Base-by-base conservation (phyloP, 92 coral and sea anemone genomes). In the Pocillopora meandrina region DNA sequence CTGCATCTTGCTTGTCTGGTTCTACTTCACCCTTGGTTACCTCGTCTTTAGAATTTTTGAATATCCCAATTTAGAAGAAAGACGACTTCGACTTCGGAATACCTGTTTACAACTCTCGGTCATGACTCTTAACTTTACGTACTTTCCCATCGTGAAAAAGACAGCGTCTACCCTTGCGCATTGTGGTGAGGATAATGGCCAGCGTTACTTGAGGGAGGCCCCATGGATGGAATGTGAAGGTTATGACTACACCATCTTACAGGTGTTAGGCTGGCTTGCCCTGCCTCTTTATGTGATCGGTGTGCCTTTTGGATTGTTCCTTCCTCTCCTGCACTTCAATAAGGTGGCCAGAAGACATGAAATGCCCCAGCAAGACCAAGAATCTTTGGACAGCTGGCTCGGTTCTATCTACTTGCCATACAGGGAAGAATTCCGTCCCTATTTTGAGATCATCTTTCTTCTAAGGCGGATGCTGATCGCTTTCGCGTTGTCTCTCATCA, bases 161-260 rank as follows among this genome's bases (percentile, higher is more conserved):
- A 88, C 95, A 14, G 79, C 92, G 57, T 58, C 90, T 65, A 89
- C 90, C 62, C 49, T 95, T 62, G 90, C 84, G 31, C 93, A 85
- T 1, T 95, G 98, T 26, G 83, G 52, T 55, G 61, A 80, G 21
- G 95, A 91, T 21, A 77, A 76, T 42, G 83, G 72, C 19, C 63
- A 58, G 26, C 76, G 20, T 26, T 95, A 86, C 71, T 60, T 95
- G 65, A 76, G 35, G 20, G 82, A 20, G 33, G 92, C 92, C 9
- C 98, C 94, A 1, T 95, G 98, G 98, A 65, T 92, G 20, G 76
- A 90, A 36, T 95, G 98, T 67, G 18, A 85, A n/a, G 86, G 87
- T 47, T 61, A 47, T 66, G 84, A 81, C 9, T 90, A 85, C 78
- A 78, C 79, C 60, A 73, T 33, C 60, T 52, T 94, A 56, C 84